Conservation (phyloP, 1,140 invertebrate genomes). For the Diplogasteroides magnus region DNA sequence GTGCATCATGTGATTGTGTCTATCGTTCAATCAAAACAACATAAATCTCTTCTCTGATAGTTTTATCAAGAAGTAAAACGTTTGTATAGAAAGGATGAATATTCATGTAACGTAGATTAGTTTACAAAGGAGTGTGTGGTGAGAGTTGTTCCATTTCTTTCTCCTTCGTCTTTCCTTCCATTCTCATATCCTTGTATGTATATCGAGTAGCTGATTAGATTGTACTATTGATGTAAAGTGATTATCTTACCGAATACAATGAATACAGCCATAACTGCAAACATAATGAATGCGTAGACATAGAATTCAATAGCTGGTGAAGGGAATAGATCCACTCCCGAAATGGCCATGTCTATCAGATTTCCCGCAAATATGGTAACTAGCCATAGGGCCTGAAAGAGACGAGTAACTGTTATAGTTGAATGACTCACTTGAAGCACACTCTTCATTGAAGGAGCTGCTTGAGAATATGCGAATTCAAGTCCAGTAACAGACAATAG, state of each 20-base stretch:
- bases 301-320: conserved; percentile 52
- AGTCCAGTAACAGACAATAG: conserved; percentile 49
- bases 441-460: conserved; percentile 50
- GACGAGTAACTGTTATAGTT: neutral
- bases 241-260: conserved; percentile 34
- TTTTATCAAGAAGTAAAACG: too few relatives aligned
- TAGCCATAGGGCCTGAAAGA: neutral
- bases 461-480: conserved; percentile 53
- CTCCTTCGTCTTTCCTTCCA: too few relatives aligned
- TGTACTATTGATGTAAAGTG: too few relatives aligned
- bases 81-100: too few relatives aligned
- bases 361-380: conserved; percentile 40
- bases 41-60: too few relatives aligned
- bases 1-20: too few relatives aligned
- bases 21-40: too few relatives aligned
- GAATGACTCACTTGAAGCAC: conserved; percentile 40
- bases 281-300: conserved; percentile 49
- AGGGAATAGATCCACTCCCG: conserved; percentile 37
- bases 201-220: too few relatives aligned
- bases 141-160: too few relatives aligned
- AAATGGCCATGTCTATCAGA: conserved; percentile 45
- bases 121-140: too few relatives aligned
- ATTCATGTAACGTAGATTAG: too few relatives aligned
- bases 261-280: conserved; percentile 44
- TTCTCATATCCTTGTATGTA: too few relatives aligned